Evolutionary conservation across 2,113 vertebrate species (phyloP).

Genomic region (Phalacrocorax aristotelis): DNA sequence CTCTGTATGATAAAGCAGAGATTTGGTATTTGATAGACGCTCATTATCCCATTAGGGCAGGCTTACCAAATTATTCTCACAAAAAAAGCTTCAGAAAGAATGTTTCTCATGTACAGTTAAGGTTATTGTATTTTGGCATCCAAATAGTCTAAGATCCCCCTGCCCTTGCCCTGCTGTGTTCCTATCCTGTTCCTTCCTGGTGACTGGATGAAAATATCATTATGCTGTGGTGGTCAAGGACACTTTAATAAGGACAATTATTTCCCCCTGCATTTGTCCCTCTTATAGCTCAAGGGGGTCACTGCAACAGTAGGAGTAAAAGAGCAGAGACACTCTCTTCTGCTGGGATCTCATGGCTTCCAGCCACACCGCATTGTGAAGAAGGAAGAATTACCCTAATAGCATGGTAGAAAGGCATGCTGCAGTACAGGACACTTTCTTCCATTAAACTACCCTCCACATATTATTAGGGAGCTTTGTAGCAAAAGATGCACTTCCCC

Average conservation of each 20-base stretch:
- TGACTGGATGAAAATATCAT: neutral
- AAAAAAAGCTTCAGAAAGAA: neutral
- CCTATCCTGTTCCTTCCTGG: neutral
- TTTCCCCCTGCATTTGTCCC: fast-evolving
- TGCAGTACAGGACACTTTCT: neutral
- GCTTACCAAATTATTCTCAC: neutral
- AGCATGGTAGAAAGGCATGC: neutral
- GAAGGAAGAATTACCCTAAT: neutral
- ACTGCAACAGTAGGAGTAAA: neutral
- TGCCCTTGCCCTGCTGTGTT: neutral
- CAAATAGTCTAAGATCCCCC: neutral
- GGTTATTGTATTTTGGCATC: neutral
- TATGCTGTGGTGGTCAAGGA: neutral
- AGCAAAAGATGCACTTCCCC: neutral
- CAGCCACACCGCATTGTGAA: neutral
- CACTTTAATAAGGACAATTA: neutral
- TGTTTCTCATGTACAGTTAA: neutral
- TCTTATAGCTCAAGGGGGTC: neutral
- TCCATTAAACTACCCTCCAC: neutral
- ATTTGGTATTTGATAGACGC: neutral
- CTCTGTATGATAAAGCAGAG: neutral
- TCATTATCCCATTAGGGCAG: neutral
- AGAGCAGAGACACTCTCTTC: neutral
- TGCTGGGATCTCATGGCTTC: neutral
- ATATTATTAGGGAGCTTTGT: neutral